Evolutionary conservation across 1,140 invertebrate species (phyloP), one percentile per base, ranked within the genome.

Genomic region (Cephus cinctus): DNA sequence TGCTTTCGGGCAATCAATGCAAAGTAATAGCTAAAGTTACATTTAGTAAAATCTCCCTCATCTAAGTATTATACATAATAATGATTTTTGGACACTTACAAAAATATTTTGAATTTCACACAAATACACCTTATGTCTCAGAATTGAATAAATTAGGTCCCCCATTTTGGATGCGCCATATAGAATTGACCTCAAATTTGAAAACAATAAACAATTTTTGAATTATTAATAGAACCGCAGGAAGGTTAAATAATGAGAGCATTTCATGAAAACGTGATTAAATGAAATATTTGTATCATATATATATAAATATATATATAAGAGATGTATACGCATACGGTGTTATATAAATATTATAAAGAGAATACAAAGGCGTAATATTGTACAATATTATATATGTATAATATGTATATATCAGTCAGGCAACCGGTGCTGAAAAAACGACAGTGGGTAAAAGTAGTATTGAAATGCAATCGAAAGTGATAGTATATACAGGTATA

Each of bases 391-490:
- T 18, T 38, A 38, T 21, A 5, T 41, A 18, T 15, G 34, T 36
- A 36, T 35, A 30, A 27, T n/a, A 27, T 27, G 25, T 27, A 14
- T 14, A 35, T 35, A 5, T 35, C 12, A 15, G 32, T 39, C 61
- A 69, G 63, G 63, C 68, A 71, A 63, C 65, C 59, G 67, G 63
- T 69, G 68, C 63, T 69, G 65, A 48, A 67, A 67, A 51, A 55
- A 47, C 11, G 39, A 50, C 30, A n/a, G 12, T 36, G 6, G 15
- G 20, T 9, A 38, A 14, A 21, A 46, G 21, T 25, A 3, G 20
- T 16, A 4, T 16, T 39, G 14, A 5, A 39, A 16, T 11, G 19
- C 11, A 34, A 12, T 35, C 30, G 14, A 12, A 21, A n/a, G n/a
- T n/a, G n/a, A n/a, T n/a, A n/a, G n/a, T n/a, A n/a, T n/a, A n/a